phyloP scores from a whole-genome alignment of 2,888 invertebrate species.

The Andricus curvator region DNA sequence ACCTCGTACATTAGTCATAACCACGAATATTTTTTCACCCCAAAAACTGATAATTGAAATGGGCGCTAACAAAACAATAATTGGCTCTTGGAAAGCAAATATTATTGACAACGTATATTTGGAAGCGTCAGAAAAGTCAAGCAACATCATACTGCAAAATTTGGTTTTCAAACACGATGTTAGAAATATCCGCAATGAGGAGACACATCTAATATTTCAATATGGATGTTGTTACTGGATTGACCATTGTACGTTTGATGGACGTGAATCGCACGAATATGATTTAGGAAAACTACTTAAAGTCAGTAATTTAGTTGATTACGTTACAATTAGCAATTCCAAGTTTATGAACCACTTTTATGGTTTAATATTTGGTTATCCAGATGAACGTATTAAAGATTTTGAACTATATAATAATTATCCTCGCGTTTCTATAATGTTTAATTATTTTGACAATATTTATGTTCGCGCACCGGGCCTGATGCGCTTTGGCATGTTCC shows the following conservation, averaged over 20 bases:
- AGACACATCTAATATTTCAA: not conserved
- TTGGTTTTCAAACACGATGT: not conserved
- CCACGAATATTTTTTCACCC: not conserved
- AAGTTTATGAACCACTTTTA: not conserved
- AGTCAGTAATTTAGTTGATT: not conserved
- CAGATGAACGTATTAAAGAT: not conserved
- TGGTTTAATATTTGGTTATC: not conserved
- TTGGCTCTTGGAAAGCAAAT: not conserved
- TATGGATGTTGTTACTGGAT: not conserved
- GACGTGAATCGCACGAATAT: not conserved
- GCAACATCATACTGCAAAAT: not conserved
- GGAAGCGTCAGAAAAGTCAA: not conserved
- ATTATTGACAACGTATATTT: not conserved
- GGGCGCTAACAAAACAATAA: not conserved
- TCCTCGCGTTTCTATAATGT: not conserved
- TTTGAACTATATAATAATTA: not conserved
- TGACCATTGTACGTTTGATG: constrained; percentile 3
- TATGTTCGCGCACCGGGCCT: not conserved
- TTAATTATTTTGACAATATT: not conserved
- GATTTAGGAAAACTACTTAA: not conserved
- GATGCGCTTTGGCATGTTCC: not conserved
- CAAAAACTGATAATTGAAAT: not conserved
- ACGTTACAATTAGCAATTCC: not conserved
- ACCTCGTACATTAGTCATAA: not conserved
- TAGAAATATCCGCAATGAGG: not conserved